Conservation (phyloP, 1,140 invertebrate species). For the Diorhabda elongata region DNA sequence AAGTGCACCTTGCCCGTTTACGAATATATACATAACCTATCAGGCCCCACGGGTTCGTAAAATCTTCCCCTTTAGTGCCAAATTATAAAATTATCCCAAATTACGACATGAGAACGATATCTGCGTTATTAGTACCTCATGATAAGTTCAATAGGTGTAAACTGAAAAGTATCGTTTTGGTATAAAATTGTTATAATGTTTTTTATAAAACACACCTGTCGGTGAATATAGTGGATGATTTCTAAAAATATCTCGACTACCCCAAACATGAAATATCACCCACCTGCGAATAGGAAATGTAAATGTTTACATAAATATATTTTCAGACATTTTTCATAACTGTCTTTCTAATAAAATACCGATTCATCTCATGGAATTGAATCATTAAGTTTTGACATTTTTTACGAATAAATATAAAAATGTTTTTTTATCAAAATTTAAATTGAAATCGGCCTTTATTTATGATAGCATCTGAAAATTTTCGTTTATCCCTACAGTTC, state of each 20-base stretch:
- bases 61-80: too few relatives aligned
- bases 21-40: neutral
- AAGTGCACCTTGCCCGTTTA: neutral
- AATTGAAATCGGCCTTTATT: too few relatives aligned
- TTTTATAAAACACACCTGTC: neutral
- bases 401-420: too few relatives aligned
- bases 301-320: slow-evolving; percentile 15
- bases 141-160: neutral
- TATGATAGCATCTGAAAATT: too few relatives aligned
- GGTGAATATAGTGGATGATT: neutral
- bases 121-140: neutral
- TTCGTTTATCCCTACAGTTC: too few relatives aligned
- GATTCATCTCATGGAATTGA: slow-evolving; percentile 4
- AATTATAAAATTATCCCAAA: too few relatives aligned
- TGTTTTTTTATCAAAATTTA: too few relatives aligned
- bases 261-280: slow-evolving; percentile 11
- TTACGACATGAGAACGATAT: too few relatives aligned
- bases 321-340: slow-evolving; percentile 14
- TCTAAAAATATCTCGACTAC: neutral
- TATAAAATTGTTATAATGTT: neutral
- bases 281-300: slow-evolving; percentile 13
- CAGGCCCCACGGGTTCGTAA: too few relatives aligned
- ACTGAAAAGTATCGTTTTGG: neutral
- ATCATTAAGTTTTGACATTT: neutral
- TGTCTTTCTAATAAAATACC: neutral